Evolutionary conservation across 1,140 invertebrate species (phyloP), one percentile per base, ranked within the genome.

Genomic region (Drosophila ogumai): DNA sequence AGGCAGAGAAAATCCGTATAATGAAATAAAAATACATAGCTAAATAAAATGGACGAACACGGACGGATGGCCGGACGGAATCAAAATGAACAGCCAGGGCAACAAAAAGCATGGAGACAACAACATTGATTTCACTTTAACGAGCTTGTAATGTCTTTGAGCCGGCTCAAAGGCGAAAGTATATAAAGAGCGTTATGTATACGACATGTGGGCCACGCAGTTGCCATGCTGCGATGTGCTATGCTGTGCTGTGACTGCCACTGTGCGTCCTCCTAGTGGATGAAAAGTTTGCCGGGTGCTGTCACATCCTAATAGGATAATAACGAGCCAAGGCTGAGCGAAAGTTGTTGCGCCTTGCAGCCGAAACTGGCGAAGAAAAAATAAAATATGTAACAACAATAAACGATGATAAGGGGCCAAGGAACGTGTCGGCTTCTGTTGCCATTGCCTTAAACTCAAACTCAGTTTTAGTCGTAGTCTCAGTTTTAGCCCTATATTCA

Each of bases 51-150:
- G 80, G 61, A 81, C 69, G 43, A 38, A 67, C 61, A 67, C 61
- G 46, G 49, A 58, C 55, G 47, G 34, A n/a, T 28, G 25, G 19
- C 22, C 22, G 46, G 10, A 54, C 67, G 46, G 43, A 74, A 74
- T 69, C 65, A 71, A 80, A 76, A 76, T 76, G 81, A 84, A 79
- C 72, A 46, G 38, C 50, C 10, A 43, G 13, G 68, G 43, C 52
- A 69, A 28, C 66, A 58, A 34, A 32, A 52, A 68, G 28, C 74
- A 44, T 49, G 71, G 72, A 61, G 49, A 68, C 56, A 82, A 84
- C 84, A 82, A 87, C 84, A 87, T 87, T 88, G 84, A 87, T 87
- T 87, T 87, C 84, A 87, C 84, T 87, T 87, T 87, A 87, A 87
- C 84, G 84, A 87, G 84, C 84, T 87, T 87, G 84, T 87, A 87